Conservation (phyloP, 1,140 invertebrate genomes). For the Vanessa atalanta region DNA sequence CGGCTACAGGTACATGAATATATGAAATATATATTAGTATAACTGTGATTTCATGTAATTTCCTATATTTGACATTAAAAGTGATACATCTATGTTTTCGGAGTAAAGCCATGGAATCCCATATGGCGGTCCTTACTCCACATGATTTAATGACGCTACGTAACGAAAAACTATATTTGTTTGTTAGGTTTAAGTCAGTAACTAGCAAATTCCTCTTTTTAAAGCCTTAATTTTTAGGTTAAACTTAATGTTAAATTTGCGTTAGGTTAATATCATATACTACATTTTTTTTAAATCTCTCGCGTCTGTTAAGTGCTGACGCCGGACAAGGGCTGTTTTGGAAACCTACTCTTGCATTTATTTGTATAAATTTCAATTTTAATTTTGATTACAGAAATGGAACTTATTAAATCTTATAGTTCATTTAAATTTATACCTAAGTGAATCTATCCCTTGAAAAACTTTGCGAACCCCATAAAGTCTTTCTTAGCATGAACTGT, state of each 20-base stretch:
- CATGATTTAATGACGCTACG: constrained; percentile 78
- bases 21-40: constrained; percentile 40
- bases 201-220: constrained; percentile 29
- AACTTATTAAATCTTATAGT: neutral
- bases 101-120: constrained; percentile 79
- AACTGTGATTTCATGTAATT: constrained; percentile 41
- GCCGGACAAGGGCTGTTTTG: constrained; percentile 42
- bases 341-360: neutral
- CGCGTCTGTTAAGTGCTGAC: constrained; percentile 56
- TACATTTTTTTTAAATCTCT: constrained; percentile 61
- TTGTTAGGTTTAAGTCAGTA: constrained; percentile 44
- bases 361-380: neutral
- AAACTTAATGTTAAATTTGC: constrained; percentile 47
- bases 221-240: constrained; percentile 49
- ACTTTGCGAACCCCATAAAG: too few species aligned
- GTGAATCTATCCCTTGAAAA: too few species aligned
- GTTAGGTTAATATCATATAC: constrained; percentile 68
- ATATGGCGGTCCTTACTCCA: constrained; percentile 79
- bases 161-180: constrained; percentile 56
- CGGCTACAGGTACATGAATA: constrained; percentile 71
- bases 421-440: neutral
- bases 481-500: too few species aligned
- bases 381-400: neutral
- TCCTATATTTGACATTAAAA: constrained; percentile 59
- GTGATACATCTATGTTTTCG: constrained; percentile 72